A percentile compares a stretch with the other conserved stretches of the same genome.
Conservation (phyloP, 2,113 vertebrate genomes). For the Callaeas wilsoni region DNA sequence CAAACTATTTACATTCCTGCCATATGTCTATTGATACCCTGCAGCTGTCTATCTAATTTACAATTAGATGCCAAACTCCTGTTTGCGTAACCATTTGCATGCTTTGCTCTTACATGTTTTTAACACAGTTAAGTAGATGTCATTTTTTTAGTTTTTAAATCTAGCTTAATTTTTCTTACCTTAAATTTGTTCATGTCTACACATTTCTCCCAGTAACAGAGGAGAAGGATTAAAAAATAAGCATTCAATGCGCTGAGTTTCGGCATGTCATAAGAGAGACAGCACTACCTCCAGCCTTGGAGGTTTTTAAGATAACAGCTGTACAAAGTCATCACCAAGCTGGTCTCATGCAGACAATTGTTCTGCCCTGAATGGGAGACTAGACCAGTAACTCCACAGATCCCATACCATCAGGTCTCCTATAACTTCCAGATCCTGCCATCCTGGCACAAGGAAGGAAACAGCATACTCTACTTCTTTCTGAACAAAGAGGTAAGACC, state of each 20-base stretch:
- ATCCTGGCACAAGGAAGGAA: neutral
- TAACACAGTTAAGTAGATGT: neutral
- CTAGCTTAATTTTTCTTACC: neutral
- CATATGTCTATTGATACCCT: slow-evolving; percentile 30
- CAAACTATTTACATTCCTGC: slow-evolving; percentile 43
- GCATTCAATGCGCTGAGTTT: neutral
- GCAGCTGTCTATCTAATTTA: slow-evolving; percentile 43
- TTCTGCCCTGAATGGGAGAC: neutral
- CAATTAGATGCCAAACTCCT: slow-evolving; percentile 21
- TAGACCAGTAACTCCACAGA: neutral
- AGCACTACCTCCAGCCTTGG: neutral
- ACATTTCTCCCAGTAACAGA: neutral
- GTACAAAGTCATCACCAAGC: neutral
- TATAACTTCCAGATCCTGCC: neutral
- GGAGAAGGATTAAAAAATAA: neutral
- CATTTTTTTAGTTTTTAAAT: neutral
- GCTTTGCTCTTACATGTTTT: neutral
- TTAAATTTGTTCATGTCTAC: neutral
- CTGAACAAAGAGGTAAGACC: neutral
- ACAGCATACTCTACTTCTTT: neutral
- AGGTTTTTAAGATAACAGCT: neutral
- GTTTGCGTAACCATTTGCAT: slow-evolving; percentile 22
- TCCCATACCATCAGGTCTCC: neutral
- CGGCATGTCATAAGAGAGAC: neutral
- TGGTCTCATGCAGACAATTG: neutral